Percentiles rank a stretch among this genome's conserved stretches.
phyloP scores from a whole-genome alignment of 2,113 vertebrate genomes.

The Chaetodon auriga region DNA sequence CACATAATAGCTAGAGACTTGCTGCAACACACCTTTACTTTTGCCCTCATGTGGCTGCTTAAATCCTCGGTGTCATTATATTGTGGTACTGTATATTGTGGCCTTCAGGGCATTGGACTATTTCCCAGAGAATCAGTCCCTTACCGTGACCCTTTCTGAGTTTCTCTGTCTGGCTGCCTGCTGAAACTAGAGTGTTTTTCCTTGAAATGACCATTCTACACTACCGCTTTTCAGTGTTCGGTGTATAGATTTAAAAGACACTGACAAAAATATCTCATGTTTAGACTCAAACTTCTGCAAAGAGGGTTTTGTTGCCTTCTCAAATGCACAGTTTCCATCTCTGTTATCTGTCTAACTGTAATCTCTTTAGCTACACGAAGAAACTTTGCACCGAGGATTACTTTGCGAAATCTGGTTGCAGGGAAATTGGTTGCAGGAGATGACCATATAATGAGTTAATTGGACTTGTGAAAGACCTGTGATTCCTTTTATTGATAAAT shows the following conservation, averaged over 20 bases:
- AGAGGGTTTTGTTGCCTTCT: background rate
- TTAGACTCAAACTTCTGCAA: background rate
- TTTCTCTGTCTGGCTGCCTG: conserved; percentile 6
- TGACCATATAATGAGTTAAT: conserved; percentile 51
- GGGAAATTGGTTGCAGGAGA: conserved; percentile 38
- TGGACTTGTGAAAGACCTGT: conserved; percentile 37
- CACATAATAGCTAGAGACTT: background rate
- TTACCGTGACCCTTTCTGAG: background rate
- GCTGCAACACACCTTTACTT: background rate
- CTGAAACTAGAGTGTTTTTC: conserved; percentile 12
- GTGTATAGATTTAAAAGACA: background rate
- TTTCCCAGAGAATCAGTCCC: conserved; percentile 24
- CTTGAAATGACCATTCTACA: background rate
- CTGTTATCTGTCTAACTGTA: background rate
- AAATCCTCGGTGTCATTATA: conserved; percentile 7
- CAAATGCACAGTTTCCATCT: background rate
- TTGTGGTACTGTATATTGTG: conserved; percentile 9
- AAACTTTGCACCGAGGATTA: conserved; percentile 10
- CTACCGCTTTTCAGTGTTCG: background rate
- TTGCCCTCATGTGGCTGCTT: conserved; percentile 7
- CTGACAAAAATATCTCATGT: background rate
- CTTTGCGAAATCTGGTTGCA: conserved; percentile 38
- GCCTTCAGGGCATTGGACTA: conserved; percentile 3
- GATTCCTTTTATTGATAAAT: conserved; percentile 60
- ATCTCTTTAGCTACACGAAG: conserved; percentile 8